These are phyloP conservation scores for Phyllotreta striolata DNA, from an alignment of 2,888 invertebrate species.

Conservation along the genomic window DNA sequence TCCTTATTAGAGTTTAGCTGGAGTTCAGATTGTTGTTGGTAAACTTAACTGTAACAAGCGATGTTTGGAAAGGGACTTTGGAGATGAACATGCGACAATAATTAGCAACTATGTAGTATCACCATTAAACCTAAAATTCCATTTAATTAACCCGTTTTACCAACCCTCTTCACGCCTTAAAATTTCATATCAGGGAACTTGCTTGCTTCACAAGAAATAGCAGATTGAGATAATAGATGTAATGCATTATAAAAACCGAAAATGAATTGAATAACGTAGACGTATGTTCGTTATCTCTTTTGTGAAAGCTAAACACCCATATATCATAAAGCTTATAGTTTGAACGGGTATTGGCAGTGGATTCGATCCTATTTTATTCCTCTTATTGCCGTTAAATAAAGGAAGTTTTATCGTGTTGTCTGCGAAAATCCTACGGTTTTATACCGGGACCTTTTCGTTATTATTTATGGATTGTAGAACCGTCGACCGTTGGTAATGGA, in stretches of 20 bases:
- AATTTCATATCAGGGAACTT: too few species aligned
- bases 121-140: too few species aligned
- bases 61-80: too few species aligned
- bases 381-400: constrained; percentile 6
- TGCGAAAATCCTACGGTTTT: constrained; percentile 6
- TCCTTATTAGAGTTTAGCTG: too few species aligned
- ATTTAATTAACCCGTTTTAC: too few species aligned
- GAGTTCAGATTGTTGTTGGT: too few species aligned
- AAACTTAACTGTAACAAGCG: too few species aligned
- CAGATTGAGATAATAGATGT: too few species aligned
- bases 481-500: neutral
- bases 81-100: too few species aligned
- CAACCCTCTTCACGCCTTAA: too few species aligned
- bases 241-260: constrained; percentile 1
- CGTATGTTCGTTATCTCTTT: neutral
- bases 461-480: neutral
- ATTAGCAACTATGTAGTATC: too few species aligned
- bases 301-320: neutral
- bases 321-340: constrained; percentile 3
- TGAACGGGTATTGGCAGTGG: constrained; percentile 1
- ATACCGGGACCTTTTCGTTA: neutral
- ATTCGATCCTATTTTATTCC: neutral
- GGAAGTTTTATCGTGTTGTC: constrained; percentile 10
- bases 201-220: too few species aligned
- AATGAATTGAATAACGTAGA: neutral